Evolutionary conservation across 2,888 invertebrate genomes (phyloP).

Genomic region (Cryptocheilus praepositus): DNA sequence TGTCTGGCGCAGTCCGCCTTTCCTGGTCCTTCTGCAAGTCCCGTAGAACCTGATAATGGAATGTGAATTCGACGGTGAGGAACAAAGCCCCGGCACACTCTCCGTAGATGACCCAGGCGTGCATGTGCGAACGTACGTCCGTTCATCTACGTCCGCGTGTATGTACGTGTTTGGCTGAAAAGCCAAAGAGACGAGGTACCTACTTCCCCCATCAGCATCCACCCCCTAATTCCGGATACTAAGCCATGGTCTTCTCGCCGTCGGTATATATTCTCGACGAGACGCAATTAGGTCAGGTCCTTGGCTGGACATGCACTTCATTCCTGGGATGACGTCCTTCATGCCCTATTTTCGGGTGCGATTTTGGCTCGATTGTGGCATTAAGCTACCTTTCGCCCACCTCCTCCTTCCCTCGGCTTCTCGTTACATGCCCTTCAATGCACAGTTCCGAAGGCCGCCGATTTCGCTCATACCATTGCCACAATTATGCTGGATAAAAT

Average conservation of each 20-base stretch:
- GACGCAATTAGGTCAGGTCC: conserved; percentile 54
- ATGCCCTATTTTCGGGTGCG: conserved; percentile 1
- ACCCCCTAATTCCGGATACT: conserved; percentile 34
- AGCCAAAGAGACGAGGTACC: conserved; percentile 28
- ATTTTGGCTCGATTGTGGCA: background rate
- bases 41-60: conserved; percentile 35
- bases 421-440: background rate
- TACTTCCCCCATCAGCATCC: background rate
- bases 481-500: too few relatives aligned
- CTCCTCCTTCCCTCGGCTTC: background rate
- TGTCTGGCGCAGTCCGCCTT: conserved; percentile 35
- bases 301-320: conserved; percentile 51
- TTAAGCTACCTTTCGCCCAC: background rate
- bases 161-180: conserved; percentile 25
- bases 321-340: conserved; percentile 46
- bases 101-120: background rate
- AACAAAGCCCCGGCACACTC: conserved; percentile 32
- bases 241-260: conserved; percentile 21
- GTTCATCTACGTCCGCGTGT: background rate
- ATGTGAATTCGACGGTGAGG: conserved; percentile 32
- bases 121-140: background rate
- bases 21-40: conserved; percentile 18
- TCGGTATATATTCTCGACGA: conserved; percentile 28
- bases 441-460: too few relatives aligned
- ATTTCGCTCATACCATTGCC: too few relatives aligned